These are phyloP conservation scores for Boulengeromyrus knoepffleri DNA, from an alignment of 2,113 vertebrate species.

Conservation along the genomic window DNA sequence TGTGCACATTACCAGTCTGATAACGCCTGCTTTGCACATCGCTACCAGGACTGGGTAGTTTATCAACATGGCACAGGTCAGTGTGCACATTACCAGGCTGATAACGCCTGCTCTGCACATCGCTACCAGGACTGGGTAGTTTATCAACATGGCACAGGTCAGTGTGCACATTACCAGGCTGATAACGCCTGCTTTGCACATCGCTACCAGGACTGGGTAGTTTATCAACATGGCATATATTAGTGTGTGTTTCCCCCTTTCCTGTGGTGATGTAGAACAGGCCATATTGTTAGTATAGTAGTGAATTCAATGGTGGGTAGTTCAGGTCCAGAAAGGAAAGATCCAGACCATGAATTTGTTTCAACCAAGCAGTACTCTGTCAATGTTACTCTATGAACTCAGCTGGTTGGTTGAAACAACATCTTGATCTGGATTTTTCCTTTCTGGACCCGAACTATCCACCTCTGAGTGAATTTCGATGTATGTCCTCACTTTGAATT, in stretches of 20 bases:
- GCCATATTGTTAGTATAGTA: not conserved
- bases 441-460: not conserved
- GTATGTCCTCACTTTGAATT: not conserved
- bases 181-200: too few species aligned
- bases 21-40: not conserved
- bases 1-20: not conserved
- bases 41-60: not conserved
- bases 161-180: constrained; percentile 27
- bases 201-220: too few species aligned
- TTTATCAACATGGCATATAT: not conserved
- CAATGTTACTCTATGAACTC: not conserved
- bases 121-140: too few species aligned
- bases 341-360: not conserved
- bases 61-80: not conserved
- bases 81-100: too few species aligned
- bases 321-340: not conserved
- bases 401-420: not conserved
- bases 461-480: not conserved
- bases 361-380: not conserved
- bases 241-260: not conserved
- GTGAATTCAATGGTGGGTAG: not conserved
- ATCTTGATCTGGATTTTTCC: not conserved
- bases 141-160: constrained; percentile 79
- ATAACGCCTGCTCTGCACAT: too few species aligned
- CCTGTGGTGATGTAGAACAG: not conserved